Conservation (phyloP, 2,113 vertebrate species). For the Pristiophorus japonicus region DNA sequence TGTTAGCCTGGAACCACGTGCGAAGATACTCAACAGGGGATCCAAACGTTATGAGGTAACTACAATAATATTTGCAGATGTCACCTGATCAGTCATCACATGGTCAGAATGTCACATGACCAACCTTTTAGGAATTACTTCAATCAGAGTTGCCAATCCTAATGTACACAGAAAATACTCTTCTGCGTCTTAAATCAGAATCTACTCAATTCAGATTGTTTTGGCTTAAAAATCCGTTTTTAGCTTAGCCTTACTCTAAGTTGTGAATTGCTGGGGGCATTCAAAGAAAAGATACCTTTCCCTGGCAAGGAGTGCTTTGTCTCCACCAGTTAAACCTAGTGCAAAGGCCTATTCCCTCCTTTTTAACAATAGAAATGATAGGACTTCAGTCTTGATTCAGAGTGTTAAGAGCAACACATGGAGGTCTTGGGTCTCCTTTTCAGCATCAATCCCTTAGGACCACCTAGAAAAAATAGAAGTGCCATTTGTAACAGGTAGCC, state of each 20-base stretch:
- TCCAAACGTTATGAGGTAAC: no score
- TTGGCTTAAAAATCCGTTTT: background rate
- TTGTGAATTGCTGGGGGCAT: background rate
- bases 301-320: background rate
- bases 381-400: background rate
- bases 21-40: background rate
- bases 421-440: background rate
- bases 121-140: no score
- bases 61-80: background rate
- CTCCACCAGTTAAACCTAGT: background rate
- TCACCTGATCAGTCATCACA: background rate
- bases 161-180: background rate
- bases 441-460: background rate
- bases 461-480: background rate
- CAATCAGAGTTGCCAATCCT: no score
- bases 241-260: background rate
- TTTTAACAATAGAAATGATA: background rate
- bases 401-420: background rate
- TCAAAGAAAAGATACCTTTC: background rate
- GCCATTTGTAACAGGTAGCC: background rate
- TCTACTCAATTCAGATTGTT: background rate
- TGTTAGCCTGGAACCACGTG: background rate
- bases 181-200: background rate
- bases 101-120: background rate
- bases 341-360: background rate